phyloP scores from a whole-genome alignment of 1,140 invertebrate species.

The Trissolcus basalis region DNA sequence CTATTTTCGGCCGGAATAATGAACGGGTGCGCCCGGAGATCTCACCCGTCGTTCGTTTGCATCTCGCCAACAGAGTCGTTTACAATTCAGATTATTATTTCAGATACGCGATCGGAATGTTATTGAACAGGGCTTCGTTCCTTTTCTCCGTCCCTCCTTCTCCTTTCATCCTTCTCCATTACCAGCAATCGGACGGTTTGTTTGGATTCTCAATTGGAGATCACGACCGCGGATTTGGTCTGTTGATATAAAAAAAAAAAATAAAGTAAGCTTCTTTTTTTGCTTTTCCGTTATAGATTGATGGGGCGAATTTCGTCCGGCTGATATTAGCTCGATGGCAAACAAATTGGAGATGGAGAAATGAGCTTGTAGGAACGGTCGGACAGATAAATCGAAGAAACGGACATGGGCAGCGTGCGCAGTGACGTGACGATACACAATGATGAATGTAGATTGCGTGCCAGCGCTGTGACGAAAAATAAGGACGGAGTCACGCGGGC shows the following conservation, averaged over 20 bases:
- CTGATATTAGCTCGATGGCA: constrained; percentile 42
- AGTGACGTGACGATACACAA: constrained; percentile 59
- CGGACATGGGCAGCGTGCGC: constrained; percentile 44
- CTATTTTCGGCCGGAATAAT: constrained; percentile 63
- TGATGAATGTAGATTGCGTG: constrained; percentile 58
- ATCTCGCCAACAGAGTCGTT: constrained; percentile 21
- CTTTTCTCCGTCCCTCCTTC: too few relatives aligned
- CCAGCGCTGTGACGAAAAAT: constrained; percentile 41
- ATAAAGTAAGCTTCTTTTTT: too few relatives aligned
- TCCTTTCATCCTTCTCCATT: too few relatives aligned
- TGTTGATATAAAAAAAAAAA: too few relatives aligned
- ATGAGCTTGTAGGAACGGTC: constrained; percentile 46
- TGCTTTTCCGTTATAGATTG: background rate
- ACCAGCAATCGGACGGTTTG: too few relatives aligned
- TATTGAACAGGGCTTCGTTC: background rate
- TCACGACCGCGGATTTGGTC: too few relatives aligned
- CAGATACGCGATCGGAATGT: constrained; percentile 12
- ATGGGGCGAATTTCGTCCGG: constrained; percentile 36
- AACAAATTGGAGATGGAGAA: constrained; percentile 47
- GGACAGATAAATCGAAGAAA: constrained; percentile 57
- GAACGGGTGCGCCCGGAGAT: constrained; percentile 29
- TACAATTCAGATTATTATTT: constrained; percentile 24
- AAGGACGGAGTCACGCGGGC: constrained; percentile 25
- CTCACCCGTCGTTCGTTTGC: constrained; percentile 33
- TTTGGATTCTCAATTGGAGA: too few relatives aligned